Base-by-base conservation (phyloP, 2,113 vertebrate species). In the Motacilla tschutschensis region DNA sequence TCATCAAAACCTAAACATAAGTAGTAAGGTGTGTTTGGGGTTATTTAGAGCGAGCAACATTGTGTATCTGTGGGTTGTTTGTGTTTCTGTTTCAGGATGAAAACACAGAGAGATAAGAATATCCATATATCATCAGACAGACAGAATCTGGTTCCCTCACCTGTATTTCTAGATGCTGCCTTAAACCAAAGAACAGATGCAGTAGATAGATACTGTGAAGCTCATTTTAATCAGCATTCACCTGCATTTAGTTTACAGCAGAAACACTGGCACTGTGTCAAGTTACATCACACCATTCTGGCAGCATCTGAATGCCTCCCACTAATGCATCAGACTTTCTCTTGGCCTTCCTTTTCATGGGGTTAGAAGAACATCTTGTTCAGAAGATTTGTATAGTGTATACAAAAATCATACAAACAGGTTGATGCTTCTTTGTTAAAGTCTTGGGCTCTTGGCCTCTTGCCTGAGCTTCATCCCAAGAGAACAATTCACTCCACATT, bases 311-410 rank as follows among this genome's bases (percentile, higher is more conserved):
- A 92, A 80, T 24, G 36, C 76, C 79, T 90, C 81, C 78, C 59
- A 86, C 70, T 44, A 76, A 10, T 17, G 38, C 84, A 86, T 65
- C 85, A 71, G 47, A 48, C 60, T 88, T 76, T 88, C 67, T 73
- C 55, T 40, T 79, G 82, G 44, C 91, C 85, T 87, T 93, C 47
- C 64, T 88, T 83, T 87, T 55, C 31, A 59, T 22, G 67, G 69
- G 75, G 65, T 80, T 80, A 90, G 79, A 70, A 83, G 53, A 90
- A 88, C 88, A 90, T 75, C 70, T 86, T 86, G 92, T 95, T 69
- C 91, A 78, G 77, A 75, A 83, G 33, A 72, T 80, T 80, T 88
- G 38, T 75, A 79, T 14, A 54, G 86, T 12, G 62, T 57, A 54
- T 62, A 88, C 66, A 72, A 84, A 87, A 85, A 64, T 50, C 65